These are phyloP conservation scores for Daboia siamensis DNA, from an alignment of 2,113 vertebrate species.

Conservation along the genomic window DNA sequence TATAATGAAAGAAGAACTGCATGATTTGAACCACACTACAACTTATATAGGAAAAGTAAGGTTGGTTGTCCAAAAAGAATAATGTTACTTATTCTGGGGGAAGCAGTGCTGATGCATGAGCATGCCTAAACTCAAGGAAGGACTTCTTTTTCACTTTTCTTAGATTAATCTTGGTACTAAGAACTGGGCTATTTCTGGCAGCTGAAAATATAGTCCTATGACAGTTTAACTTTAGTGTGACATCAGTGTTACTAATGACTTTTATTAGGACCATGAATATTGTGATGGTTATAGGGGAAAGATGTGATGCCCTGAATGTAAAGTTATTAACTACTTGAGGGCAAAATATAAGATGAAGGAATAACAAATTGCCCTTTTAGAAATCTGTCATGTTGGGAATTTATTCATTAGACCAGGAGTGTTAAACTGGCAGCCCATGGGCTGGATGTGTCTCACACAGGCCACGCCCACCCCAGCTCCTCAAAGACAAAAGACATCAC, in stretches of 20 bases:
- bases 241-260: not conserved
- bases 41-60: not conserved
- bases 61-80: not conserved
- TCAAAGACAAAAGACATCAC: too few relatives aligned
- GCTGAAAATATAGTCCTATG: not conserved
- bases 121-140: not conserved
- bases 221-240: not conserved
- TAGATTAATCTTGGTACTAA: not conserved
- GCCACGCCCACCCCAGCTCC: too few relatives aligned
- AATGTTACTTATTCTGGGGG: not conserved
- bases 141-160: not conserved
- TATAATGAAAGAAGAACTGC: not conserved
- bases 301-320: not conserved
- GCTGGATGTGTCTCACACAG: too few relatives aligned
- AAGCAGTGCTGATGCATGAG: not conserved
- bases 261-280: not conserved
- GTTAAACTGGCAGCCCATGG: not conserved
- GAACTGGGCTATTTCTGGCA: not conserved
- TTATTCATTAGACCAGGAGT: not conserved
- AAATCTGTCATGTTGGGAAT: not conserved
- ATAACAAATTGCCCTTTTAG: not conserved
- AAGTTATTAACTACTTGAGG: not conserved
- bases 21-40: not conserved
- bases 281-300: not conserved
- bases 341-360: not conserved